phyloP scores from a whole-genome alignment of 2,113 vertebrate species.

The rat (Rattus norvegicus) region GRCr8 NC_086029.1:68231501-68232000 shows the following conservation, averaged over 20 bases:
- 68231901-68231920: constrained; percentile 91
- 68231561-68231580: background rate
- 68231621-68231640: constrained; percentile 84
- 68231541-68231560: background rate
- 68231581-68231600: constrained; percentile 91
- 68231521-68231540: constrained; percentile 88
- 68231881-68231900: constrained; percentile 89
- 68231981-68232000: constrained; percentile 92
- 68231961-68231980: constrained; percentile 94
- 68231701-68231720: constrained; percentile 89
- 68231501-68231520: constrained; percentile 91
- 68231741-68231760: constrained; percentile 91
- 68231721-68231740: constrained; percentile 92
- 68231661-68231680: constrained; percentile 91
- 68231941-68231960: constrained; percentile 89
- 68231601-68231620: constrained; percentile 91
- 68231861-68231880: constrained; percentile 92
- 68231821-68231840: constrained; percentile 93
- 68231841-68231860: constrained; percentile 92
- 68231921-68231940: constrained; percentile 88
- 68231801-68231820: constrained; percentile 93
- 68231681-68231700: constrained; percentile 94
- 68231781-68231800: constrained; percentile 88
- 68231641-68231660: constrained; percentile 92
- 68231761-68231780: constrained; percentile 93